phyloP scores from a whole-genome alignment of 1,140 invertebrate genomes.

The Zaprionus taronus region DNA sequence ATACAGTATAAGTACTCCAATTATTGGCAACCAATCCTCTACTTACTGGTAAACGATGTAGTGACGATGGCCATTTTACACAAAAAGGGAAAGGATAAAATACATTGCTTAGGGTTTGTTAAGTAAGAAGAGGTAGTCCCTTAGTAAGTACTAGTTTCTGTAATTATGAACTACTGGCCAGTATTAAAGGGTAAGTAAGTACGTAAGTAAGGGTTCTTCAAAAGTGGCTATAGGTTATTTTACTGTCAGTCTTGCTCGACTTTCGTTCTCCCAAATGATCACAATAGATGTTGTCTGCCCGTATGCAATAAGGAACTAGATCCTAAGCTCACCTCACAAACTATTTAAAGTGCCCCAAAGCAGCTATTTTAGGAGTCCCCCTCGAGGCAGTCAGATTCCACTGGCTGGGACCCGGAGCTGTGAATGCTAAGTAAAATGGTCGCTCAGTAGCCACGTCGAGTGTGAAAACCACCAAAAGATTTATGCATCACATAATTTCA shows the following conservation, averaged over 20 bases:
- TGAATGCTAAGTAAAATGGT: constrained; percentile 12
- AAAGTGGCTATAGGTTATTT: not conserved
- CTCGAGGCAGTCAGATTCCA: not conserved
- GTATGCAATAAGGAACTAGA: not conserved
- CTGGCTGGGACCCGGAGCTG: not conserved
- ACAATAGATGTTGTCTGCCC: not conserved
- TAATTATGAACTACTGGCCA: too few species aligned
- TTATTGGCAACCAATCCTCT: too few species aligned
- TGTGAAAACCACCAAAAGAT: constrained; percentile 57
- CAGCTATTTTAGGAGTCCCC: constrained; percentile 20
- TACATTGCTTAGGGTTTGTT: too few species aligned
- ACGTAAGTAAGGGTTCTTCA: too few species aligned
- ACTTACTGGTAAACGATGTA: too few species aligned
- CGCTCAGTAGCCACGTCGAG: constrained; percentile 29
- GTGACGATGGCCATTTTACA: too few species aligned
- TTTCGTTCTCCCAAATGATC: not conserved
- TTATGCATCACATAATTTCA: constrained; percentile 65
- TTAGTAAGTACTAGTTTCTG: too few species aligned
- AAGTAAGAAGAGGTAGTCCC: too few species aligned
- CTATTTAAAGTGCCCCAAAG: constrained; percentile 2
- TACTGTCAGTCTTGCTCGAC: too few species aligned
- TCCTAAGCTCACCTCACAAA: not conserved
- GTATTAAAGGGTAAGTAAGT: too few species aligned
- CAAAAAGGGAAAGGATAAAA: too few species aligned
- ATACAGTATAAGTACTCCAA: too few species aligned